Conservation (phyloP, 2,888 invertebrate genomes). For the Orthonevra nobilis region DNA sequence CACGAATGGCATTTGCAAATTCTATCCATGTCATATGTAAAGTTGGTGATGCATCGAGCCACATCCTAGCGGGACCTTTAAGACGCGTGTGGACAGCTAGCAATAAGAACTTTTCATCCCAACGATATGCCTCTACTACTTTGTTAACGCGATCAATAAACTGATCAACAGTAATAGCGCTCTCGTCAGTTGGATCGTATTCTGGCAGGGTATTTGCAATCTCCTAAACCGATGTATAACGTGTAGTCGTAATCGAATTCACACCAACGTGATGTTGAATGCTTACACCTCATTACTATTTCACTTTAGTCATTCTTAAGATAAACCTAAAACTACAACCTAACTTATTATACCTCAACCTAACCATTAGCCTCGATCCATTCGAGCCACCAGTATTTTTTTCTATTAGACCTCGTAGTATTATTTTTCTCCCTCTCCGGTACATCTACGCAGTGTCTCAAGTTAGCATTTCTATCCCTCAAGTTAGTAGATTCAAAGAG, state of each 20-base stretch:
- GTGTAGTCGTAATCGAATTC: conserved; percentile 9
- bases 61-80: conserved; percentile 19
- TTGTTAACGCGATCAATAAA: conserved; percentile 34
- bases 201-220: conserved; percentile 39
- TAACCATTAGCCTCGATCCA: too few species aligned
- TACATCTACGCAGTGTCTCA: too few species aligned
- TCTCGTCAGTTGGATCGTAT: conserved; percentile 27
- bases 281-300: conserved; percentile 5
- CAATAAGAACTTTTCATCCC: conserved; percentile 39
- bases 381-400: too few species aligned
- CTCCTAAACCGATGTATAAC: conserved; percentile 28
- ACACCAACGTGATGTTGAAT: conserved; percentile 6
- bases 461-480: too few species aligned
- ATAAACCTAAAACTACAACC: too few species aligned
- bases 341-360: too few species aligned
- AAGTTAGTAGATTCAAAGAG: too few species aligned
- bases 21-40: conserved; percentile 34
- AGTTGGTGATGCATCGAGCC: conserved; percentile 17
- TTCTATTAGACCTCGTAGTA: too few species aligned
- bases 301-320: too few species aligned
- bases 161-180: conserved; percentile 22
- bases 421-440: too few species aligned
- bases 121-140: conserved; percentile 33
- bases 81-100: conserved; percentile 24
- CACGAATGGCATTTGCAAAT: conserved; percentile 30